A percentile compares a stretch with the other conserved stretches of the same genome.
Conservation (phyloP, 2,113 vertebrate genomes). For the Rhabdomys dilectus region DNA sequence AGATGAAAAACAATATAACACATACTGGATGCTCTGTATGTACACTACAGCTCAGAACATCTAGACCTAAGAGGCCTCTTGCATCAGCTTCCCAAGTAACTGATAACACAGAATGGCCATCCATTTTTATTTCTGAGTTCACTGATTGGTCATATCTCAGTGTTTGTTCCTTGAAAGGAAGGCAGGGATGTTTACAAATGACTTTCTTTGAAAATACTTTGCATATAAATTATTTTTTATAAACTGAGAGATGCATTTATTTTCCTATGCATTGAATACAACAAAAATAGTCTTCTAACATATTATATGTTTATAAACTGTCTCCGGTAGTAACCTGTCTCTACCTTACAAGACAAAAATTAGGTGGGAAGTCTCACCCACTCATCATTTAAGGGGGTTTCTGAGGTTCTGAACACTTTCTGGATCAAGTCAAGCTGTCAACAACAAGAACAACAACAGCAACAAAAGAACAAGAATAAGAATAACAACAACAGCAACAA, state of each 20-base stretch:
- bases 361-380: background rate
- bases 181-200: background rate
- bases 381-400: background rate
- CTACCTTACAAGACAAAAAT: background rate
- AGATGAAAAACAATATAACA: background rate
- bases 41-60: background rate
- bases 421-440: background rate
- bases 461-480: too few relatives aligned
- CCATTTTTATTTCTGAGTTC: background rate
- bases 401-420: background rate
- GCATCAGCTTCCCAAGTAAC: background rate
- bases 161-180: background rate
- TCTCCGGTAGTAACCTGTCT: background rate
- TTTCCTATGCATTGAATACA: background rate
- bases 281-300: background rate
- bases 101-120: background rate
- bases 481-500: background rate
- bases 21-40: background rate
- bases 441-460: background rate
- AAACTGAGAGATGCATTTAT: background rate
- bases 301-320: background rate
- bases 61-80: background rate
- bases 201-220: background rate
- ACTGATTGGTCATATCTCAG: background rate
- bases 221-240: background rate